Percentiles rank a stretch among this genome's conserved stretches.
These are phyloP conservation scores for Agonopterix alstromeriana DNA, from an alignment of 2,888 invertebrate species.

Conservation along the genomic window DNA sequence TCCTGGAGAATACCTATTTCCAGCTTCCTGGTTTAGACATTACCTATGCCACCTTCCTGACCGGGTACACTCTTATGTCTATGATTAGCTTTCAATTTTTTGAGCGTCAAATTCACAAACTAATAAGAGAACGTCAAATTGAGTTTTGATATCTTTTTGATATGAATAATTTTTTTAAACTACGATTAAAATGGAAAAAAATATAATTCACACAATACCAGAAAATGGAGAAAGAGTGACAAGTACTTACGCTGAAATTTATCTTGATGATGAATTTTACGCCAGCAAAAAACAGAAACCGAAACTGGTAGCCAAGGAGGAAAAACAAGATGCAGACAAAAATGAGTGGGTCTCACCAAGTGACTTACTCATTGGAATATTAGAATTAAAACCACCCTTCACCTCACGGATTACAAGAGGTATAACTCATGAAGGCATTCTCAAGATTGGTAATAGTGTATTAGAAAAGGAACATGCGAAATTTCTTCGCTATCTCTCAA, in stretches of 20 bases:
- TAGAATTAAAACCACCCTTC: constrained; percentile 57
- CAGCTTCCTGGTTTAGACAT: too few relatives aligned
- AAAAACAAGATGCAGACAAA: background rate
- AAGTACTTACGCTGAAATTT: constrained; percentile 55
- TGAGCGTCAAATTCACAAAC: too few relatives aligned
- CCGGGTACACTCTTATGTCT: too few relatives aligned
- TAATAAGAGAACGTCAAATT: too few relatives aligned
- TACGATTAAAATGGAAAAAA: constrained; percentile 27
- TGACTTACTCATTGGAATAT: constrained; percentile 49
- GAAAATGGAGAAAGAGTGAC: constrained; percentile 37
- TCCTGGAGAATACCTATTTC: too few relatives aligned
- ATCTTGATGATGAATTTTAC: constrained; percentile 38
- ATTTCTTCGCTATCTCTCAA: constrained; percentile 31
- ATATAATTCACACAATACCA: constrained; percentile 26
- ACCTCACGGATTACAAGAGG: constrained; percentile 64
- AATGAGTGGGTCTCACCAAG: constrained; percentile 59
- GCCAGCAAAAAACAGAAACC: constrained; percentile 16
- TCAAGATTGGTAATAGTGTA: constrained; percentile 48
- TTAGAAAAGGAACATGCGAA: constrained; percentile 35
- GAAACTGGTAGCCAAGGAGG: constrained; percentile 3
- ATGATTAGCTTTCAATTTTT: too few relatives aligned
- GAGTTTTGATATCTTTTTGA: background rate
- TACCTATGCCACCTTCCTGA: too few relatives aligned
- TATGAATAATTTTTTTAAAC: background rate
- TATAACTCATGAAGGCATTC: constrained; percentile 57